Conservation (phyloP, 30 jellyfish, hydroid and myxozoan genomes). For the Hydractinia symbiolongicarpus region DNA sequence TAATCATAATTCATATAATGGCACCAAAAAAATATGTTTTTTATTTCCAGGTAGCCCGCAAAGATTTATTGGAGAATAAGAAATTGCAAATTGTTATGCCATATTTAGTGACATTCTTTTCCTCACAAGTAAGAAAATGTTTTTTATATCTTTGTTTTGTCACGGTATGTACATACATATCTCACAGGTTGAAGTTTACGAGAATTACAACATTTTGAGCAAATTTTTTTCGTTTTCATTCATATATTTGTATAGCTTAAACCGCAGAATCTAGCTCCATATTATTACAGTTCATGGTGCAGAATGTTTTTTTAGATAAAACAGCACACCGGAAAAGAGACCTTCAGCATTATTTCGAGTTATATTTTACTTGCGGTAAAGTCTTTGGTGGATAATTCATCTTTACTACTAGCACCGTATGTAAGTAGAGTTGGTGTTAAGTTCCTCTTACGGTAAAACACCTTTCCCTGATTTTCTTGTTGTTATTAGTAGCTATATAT, state of each 20-base stretch:
- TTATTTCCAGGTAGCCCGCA: slow-evolving; percentile 38
- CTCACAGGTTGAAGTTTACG: too few relatives aligned
- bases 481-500: too few relatives aligned
- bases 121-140: slow-evolving; percentile 45
- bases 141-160: not conserved
- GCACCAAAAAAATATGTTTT: too few relatives aligned
- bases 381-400: slow-evolving; percentile 42
- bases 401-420: slow-evolving; percentile 55
- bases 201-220: too few relatives aligned
- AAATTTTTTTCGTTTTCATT: too few relatives aligned
- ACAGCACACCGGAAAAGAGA: slow-evolving; percentile 10
- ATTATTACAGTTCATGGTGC: too few relatives aligned
- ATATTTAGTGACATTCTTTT: slow-evolving; percentile 48
- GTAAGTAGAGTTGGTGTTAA: slow-evolving; percentile 20
- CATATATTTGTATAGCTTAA: too few relatives aligned
- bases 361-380: not conserved
- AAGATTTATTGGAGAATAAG: slow-evolving; percentile 36
- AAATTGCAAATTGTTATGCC: slow-evolving; percentile 59
- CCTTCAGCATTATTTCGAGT: not conserved
- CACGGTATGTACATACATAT: too few relatives aligned
- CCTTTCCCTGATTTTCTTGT: too few relatives aligned
- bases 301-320: not conserved
- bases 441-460: too few relatives aligned
- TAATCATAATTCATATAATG: too few relatives aligned
- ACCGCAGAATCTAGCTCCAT: too few relatives aligned